phyloP scores from a whole-genome alignment of 2,113 vertebrate genomes.

The Pluvianellus socialis region DNA sequence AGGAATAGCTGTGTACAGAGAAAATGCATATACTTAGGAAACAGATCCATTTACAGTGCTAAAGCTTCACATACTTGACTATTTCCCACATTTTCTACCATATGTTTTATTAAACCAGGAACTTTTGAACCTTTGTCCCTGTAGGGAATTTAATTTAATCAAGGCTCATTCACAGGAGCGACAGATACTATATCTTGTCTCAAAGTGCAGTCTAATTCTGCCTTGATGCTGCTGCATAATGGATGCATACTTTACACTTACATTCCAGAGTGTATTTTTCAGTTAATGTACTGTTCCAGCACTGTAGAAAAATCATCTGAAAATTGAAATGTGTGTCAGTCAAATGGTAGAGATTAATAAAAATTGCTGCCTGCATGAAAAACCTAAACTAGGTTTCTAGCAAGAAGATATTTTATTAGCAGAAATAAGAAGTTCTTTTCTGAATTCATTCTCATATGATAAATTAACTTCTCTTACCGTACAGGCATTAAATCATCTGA shows the following conservation, averaged over 20 bases:
- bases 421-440: slow-evolving; percentile 51
- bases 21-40: background rate
- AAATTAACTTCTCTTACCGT: slow-evolving; percentile 43
- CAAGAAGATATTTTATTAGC: slow-evolving; percentile 54
- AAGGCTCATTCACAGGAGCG: slow-evolving; percentile 40
- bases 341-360: slow-evolving; percentile 52
- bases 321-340: slow-evolving; percentile 53
- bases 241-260: slow-evolving; percentile 51
- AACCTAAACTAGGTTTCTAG: slow-evolving; percentile 21
- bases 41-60: background rate
- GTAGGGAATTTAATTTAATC: slow-evolving; percentile 64
- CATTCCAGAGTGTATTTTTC: slow-evolving; percentile 46
- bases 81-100: slow-evolving; percentile 27
- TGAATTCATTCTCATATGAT: slow-evolving; percentile 43
- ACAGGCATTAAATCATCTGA: slow-evolving; percentile 29
- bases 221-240: slow-evolving; percentile 59
- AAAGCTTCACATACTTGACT: background rate
- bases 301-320: slow-evolving; percentile 43
- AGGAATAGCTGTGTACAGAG: background rate
- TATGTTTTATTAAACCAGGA: slow-evolving; percentile 59
- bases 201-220: slow-evolving; percentile 56
- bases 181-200: slow-evolving; percentile 54
- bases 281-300: slow-evolving; percentile 32
- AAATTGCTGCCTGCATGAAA: slow-evolving; percentile 34
- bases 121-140: slow-evolving; percentile 59